Conservation (phyloP, 2,113 vertebrate species). For the Psittacus erithacus region DNA sequence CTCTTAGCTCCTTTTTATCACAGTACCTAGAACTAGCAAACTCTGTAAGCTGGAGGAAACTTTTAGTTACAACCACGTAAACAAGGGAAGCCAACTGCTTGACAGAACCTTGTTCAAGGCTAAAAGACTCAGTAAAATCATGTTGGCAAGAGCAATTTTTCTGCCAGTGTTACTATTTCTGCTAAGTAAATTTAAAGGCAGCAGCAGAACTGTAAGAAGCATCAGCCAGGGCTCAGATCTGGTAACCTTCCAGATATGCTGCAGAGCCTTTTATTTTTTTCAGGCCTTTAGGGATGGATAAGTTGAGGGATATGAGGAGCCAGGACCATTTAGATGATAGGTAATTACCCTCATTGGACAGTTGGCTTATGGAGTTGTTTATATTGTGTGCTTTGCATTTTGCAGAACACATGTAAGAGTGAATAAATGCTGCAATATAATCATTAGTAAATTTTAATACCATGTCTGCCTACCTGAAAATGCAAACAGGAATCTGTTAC, state of each 20-base stretch:
- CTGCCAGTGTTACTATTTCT: constrained; percentile 27
- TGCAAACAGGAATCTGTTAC: neutral
- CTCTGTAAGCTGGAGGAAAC: neutral
- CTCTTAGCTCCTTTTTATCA: neutral
- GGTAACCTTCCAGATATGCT: constrained; percentile 39
- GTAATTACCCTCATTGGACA: neutral
- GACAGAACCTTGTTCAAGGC: neutral
- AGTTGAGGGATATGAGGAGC: neutral
- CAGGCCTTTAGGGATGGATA: constrained; percentile 8
- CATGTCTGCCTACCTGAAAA: constrained; percentile 9
- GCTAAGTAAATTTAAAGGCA: constrained; percentile 39
- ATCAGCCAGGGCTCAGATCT: constrained; percentile 6
- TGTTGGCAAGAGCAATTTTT: constrained; percentile 1
- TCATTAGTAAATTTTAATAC: neutral
- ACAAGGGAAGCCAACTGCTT: neutral
- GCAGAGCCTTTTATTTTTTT: constrained; percentile 34
- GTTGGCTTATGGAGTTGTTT: constrained; percentile 2
- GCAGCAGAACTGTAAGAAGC: neutral
- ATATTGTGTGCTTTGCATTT: neutral
- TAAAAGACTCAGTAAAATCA: neutral
- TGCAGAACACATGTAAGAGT: neutral
- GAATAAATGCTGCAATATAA: neutral
- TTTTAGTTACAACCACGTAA: neutral
- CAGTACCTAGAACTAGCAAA: neutral
- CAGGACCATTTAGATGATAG: neutral